Percentiles rank a stretch among this genome's conserved stretches.
These are phyloP conservation scores for Iselma pallidipennis DNA, from an alignment of 2,888 invertebrate genomes.

Conservation along the genomic window DNA sequence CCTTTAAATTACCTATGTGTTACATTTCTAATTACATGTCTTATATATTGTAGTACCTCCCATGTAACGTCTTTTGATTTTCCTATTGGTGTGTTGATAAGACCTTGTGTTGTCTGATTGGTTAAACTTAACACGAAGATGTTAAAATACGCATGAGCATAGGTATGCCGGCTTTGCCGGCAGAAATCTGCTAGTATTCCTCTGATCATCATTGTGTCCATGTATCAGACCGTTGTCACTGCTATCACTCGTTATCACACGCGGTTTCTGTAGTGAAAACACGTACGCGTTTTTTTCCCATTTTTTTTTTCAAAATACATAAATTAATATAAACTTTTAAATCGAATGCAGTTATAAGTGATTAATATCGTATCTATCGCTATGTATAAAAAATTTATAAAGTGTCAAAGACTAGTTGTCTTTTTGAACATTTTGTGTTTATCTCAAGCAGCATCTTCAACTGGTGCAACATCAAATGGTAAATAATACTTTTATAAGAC, in stretches of 20 bases:
- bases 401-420: constrained; percentile 30
- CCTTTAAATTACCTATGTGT: constrained; percentile 38
- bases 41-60: constrained; percentile 54
- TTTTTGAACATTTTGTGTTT: constrained; percentile 36
- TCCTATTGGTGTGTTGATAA: constrained; percentile 55
- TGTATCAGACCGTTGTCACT: constrained; percentile 22
- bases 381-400: constrained; percentile 17
- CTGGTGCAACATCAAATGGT: constrained; percentile 48
- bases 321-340: too few relatives aligned
- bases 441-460: constrained; percentile 39
- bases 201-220: constrained; percentile 38
- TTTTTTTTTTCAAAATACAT: too few relatives aligned
- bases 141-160: constrained; percentile 51
- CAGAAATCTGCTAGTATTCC: constrained; percentile 48
- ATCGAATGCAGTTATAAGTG: too few relatives aligned
- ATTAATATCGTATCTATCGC: neutral
- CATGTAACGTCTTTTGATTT: constrained; percentile 56
- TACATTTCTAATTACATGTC: constrained; percentile 56
- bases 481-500: constrained; percentile 32
- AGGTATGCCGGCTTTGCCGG: constrained; percentile 46
- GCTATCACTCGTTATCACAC: constrained; percentile 30
- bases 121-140: constrained; percentile 43
- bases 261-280: constrained; percentile 33
- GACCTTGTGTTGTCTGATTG: constrained; percentile 52
- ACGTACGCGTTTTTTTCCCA: too few relatives aligned